Evolutionary conservation across 2,113 vertebrate genomes (phyloP).

Genomic region (Hypomesus transpacificus): DNA sequence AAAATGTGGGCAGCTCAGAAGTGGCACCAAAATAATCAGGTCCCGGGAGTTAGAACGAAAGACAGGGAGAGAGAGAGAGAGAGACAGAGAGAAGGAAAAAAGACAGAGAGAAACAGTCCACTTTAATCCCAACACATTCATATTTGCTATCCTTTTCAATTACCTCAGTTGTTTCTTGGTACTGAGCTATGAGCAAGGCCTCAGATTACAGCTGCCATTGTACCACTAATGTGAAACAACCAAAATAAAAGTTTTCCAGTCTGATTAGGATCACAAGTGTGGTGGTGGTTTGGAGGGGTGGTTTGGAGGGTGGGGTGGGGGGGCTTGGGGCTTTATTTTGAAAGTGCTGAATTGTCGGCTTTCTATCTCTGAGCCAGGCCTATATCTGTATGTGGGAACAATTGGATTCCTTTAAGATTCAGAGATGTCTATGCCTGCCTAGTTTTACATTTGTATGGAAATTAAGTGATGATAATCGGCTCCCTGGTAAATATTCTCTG

Average conservation of each 20-base stretch:
- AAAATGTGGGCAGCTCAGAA: slow-evolving; percentile 11
- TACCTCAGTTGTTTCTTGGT: slow-evolving; percentile 23
- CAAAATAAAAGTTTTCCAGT: slow-evolving; percentile 50
- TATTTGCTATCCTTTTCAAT: slow-evolving; percentile 6
- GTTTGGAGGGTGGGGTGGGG: no score
- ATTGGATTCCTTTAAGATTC: slow-evolving; percentile 73
- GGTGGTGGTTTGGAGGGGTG: no score
- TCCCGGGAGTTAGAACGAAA: background rate
- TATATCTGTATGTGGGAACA: slow-evolving; percentile 61
- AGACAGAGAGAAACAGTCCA: background rate
- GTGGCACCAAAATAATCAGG: background rate
- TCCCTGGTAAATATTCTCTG: slow-evolving; percentile 64
- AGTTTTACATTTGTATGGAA: slow-evolving; percentile 75
- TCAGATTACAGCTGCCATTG: no score
- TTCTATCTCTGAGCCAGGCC: slow-evolving; percentile 43
- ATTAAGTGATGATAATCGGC: slow-evolving; percentile 73
- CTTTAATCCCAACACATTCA: background rate
- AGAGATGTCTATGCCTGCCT: slow-evolving; percentile 64
- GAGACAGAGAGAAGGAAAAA: background rate
- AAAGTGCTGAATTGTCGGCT: slow-evolving; percentile 63
- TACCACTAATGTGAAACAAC: slow-evolving; percentile 21
- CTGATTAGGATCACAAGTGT: slow-evolving; percentile 49
- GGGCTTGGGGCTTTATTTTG: slow-evolving; percentile 56
- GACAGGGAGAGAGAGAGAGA: no score
- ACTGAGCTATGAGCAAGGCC: slow-evolving; percentile 24